Percentiles rank a stretch among this genome's conserved stretches.
These are phyloP conservation scores for Antheraea yamamai DNA, from an alignment of 2,888 invertebrate genomes.

Conservation along the genomic window DNA sequence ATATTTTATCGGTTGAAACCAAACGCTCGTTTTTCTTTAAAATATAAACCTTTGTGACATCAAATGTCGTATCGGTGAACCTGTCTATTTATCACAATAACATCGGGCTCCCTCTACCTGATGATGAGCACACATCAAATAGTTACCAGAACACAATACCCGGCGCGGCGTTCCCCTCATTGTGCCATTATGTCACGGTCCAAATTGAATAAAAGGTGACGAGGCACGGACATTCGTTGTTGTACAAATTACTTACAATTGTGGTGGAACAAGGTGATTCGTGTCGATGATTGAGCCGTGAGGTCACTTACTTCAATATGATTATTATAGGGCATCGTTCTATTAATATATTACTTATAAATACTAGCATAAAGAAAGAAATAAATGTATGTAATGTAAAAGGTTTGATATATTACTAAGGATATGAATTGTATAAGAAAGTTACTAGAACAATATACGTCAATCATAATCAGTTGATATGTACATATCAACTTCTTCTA, in stretches of 20 bases:
- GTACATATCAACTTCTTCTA: neutral
- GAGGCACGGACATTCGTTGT: slow-evolving; percentile 49
- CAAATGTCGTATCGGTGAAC: slow-evolving; percentile 4
- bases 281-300: slow-evolving; percentile 23
- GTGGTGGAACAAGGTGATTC: slow-evolving; percentile 47
- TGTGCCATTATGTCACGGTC: slow-evolving; percentile 32
- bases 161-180: slow-evolving; percentile 4
- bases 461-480: neutral
- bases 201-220: slow-evolving; percentile 61
- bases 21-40: neutral
- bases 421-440: neutral
- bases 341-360: neutral
- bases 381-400: neutral
- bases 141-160: slow-evolving; percentile 14
- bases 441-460: neutral
- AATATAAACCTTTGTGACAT: slow-evolving; percentile 6
- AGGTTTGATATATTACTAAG: neutral
- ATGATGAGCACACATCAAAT: slow-evolving; percentile 18
- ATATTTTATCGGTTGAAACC: neutral
- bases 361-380: neutral
- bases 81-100: slow-evolving; percentile 14
- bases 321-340: neutral
- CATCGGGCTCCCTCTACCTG: neutral
- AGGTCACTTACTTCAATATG: neutral
- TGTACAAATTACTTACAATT: slow-evolving; percentile 61